These are phyloP conservation scores for Toxostoma redivivum DNA, from an alignment of 2,113 vertebrate species.

Conservation along the genomic window DNA sequence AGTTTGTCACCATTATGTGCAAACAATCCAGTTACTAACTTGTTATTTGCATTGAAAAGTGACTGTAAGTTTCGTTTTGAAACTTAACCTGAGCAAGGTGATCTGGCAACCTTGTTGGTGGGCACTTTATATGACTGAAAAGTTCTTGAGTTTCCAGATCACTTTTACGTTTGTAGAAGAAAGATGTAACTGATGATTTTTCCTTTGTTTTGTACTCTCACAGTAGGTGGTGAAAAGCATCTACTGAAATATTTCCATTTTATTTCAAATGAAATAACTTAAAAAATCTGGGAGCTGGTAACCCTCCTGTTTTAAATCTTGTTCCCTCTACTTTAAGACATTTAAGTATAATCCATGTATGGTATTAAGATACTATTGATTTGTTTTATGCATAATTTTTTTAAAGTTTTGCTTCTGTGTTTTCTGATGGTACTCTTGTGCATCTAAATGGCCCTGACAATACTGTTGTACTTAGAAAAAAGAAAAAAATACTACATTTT, in stretches of 20 bases:
- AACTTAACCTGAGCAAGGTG: background rate
- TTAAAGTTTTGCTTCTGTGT: background rate
- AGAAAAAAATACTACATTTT: background rate
- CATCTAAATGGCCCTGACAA: background rate
- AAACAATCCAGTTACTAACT: background rate
- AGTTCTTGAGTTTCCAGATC: background rate
- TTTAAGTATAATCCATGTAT: background rate
- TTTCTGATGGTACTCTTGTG: background rate
- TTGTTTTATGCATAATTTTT: background rate
- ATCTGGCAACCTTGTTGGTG: rapidly evolving
- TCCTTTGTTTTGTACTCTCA: background rate
- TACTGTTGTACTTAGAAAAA: background rate
- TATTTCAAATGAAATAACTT: background rate
- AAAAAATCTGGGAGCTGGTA: background rate
- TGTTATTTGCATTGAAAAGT: background rate
- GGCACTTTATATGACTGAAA: background rate
- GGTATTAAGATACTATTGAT: background rate
- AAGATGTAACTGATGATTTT: background rate
- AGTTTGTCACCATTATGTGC: background rate
- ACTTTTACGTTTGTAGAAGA: background rate
- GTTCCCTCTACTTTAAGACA: background rate
- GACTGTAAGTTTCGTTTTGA: background rate
- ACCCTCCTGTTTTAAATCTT: background rate
- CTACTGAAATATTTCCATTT: background rate
- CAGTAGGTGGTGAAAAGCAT: background rate